These are phyloP conservation scores for Drosophila pruinosa DNA, from an alignment of 1,140 invertebrate genomes.

Conservation along the genomic window DNA sequence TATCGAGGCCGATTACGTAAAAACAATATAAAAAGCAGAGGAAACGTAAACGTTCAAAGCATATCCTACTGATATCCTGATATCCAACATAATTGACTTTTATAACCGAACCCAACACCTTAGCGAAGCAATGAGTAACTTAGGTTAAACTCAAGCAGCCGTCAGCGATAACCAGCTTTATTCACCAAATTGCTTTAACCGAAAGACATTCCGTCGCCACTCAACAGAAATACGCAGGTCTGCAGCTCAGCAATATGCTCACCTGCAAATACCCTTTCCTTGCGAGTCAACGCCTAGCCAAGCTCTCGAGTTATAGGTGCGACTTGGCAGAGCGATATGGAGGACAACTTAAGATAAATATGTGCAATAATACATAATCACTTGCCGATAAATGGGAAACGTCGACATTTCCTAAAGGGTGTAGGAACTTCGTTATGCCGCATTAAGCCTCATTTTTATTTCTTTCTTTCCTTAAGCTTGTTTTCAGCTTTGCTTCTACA, in stretches of 20 bases:
- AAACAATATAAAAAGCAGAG: slow-evolving; percentile 4
- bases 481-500: slow-evolving; percentile 39
- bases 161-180: slow-evolving; percentile 51
- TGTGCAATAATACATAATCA: not conserved
- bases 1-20: not conserved
- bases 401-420: too few species aligned
- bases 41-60: slow-evolving; percentile 17
- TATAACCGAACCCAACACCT: slow-evolving; percentile 47
- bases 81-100: slow-evolving; percentile 39
- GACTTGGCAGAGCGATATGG: not conserved
- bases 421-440: not conserved
- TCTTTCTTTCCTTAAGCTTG: slow-evolving; percentile 26
- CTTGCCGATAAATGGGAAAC: too few species aligned
- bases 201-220: slow-evolving; percentile 57
- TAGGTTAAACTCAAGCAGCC: slow-evolving; percentile 46
- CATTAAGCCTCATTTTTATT: not conserved
- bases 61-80: slow-evolving; percentile 29
- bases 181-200: slow-evolving; percentile 56
- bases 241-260: not conserved
- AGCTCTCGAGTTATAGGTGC: not conserved
- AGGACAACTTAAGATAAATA: not conserved
- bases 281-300: not conserved
- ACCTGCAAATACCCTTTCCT: slow-evolving; percentile 6
- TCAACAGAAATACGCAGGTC: slow-evolving; percentile 20
- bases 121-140: slow-evolving; percentile 39